These are phyloP conservation scores for Emmelina monodactyla DNA, from an alignment of 2,888 invertebrate genomes.

Conservation along the genomic window DNA sequence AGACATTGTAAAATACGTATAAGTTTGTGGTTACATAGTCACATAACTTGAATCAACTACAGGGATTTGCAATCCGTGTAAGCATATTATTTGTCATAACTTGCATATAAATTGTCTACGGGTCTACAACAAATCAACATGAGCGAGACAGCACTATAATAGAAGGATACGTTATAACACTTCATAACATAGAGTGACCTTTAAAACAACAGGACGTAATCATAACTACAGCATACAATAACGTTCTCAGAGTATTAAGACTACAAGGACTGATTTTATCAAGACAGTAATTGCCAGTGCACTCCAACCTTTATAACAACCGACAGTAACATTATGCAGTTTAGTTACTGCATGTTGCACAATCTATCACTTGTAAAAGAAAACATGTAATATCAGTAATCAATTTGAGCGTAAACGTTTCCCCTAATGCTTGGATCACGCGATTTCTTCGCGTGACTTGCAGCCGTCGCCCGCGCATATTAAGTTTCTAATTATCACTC, in stretches of 20 bases:
- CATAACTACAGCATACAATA: not conserved
- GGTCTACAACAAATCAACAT: no score
- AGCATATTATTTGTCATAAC: no score
- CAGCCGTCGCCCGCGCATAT: not conserved
- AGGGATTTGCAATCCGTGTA: no score
- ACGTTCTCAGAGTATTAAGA: not conserved
- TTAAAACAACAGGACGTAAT: no score
- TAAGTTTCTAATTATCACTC: slow-evolving; percentile 1
- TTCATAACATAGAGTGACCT: no score
- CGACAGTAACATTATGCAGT: not conserved
- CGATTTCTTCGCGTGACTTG: not conserved
- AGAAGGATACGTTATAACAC: no score
- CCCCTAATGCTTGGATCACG: not conserved
- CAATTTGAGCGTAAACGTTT: not conserved
- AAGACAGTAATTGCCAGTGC: not conserved
- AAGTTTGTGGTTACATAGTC: no score
- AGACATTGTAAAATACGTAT: no score
- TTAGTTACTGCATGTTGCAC: not conserved
- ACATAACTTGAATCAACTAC: no score
- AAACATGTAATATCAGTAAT: not conserved
- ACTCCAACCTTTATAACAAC: not conserved
- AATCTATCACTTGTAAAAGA: not conserved
- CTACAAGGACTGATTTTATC: not conserved
- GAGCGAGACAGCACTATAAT: no score
- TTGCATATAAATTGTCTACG: no score